phyloP scores from a whole-genome alignment of 2,797 vertebrate species.

The Carduelis carduelis region DNA sequence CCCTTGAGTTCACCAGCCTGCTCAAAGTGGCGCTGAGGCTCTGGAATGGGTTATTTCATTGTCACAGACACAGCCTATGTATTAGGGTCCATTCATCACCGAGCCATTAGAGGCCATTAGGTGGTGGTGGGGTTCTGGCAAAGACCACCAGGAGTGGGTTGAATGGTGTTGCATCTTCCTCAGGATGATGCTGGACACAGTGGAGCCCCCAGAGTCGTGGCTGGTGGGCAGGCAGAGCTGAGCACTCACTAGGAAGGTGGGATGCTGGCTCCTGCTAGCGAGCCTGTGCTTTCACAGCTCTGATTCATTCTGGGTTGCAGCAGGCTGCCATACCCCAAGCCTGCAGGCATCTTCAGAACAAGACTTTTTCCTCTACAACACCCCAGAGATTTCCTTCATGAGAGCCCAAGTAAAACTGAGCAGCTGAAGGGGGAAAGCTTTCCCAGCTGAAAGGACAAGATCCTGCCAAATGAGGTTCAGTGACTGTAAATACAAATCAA shows the following conservation, averaged over 20 bases:
- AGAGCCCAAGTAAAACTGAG: neutral
- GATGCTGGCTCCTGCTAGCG: neutral
- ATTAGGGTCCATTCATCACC: neutral
- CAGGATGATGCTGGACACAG: neutral
- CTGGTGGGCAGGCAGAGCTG: neutral
- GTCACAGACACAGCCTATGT: rapidly evolving
- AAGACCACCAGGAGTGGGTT: neutral
- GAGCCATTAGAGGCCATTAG: too few relatives aligned
- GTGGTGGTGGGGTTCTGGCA: neutral
- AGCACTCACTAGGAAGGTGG: neutral
- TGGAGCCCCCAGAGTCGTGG: neutral
- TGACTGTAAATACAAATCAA: neutral
- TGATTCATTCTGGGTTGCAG: slow-evolving; percentile 11
- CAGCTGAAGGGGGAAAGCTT: neutral
- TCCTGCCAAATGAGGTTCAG: neutral
- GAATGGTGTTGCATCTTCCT: rapidly evolving
- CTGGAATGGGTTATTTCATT: neutral
- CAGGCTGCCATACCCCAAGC: neutral
- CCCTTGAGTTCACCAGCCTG: neutral
- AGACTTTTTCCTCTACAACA: neutral
- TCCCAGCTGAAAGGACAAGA: neutral
- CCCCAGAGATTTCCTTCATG: neutral
- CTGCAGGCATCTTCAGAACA: neutral
- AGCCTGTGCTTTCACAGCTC: slow-evolving; percentile 24
- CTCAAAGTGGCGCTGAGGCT: neutral